Percentiles rank a stretch among this genome's conserved stretches.
These are phyloP conservation scores for Cosmorhoe ocellata DNA, from an alignment of 2,888 invertebrate species.

Conservation along the genomic window DNA sequence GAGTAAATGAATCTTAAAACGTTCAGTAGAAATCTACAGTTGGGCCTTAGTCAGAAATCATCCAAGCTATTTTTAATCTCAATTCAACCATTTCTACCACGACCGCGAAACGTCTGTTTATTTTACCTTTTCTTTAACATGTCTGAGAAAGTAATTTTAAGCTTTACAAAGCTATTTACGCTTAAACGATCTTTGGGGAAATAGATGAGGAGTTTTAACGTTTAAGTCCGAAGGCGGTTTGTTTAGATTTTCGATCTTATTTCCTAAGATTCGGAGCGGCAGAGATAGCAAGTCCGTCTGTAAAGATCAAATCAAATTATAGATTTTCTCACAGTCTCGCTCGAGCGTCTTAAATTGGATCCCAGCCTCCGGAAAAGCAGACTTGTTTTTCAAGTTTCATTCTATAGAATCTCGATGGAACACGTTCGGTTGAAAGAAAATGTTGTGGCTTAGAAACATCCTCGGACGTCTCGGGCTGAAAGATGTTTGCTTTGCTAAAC, in stretches of 20 bases:
- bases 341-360: conserved; percentile 19
- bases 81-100: conserved; percentile 22
- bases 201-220: conserved; percentile 14
- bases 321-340: conserved; percentile 16
- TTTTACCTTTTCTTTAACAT: conserved; percentile 20
- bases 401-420: conserved; percentile 14
- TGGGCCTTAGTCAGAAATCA: conserved; percentile 14
- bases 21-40: not conserved
- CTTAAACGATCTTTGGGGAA: conserved; percentile 18
- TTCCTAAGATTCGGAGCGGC: not conserved
- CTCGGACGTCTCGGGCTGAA: not conserved
- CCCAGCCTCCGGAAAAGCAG: conserved; percentile 13
- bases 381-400: conserved; percentile 21
- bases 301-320: conserved; percentile 18
- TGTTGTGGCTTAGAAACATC: conserved; percentile 7
- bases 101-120: conserved; percentile 17
- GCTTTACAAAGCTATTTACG: conserved; percentile 27
- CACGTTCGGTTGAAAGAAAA: conserved; percentile 5
- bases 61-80: conserved; percentile 27
- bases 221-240: not conserved
- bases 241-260: not conserved
- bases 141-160: conserved; percentile 23
- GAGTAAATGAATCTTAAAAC: not conserved
- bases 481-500: not conserved
- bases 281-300: conserved; percentile 1